phyloP scores from a whole-genome alignment of 2,888 invertebrate genomes.

The Cryptocheilus praepositus region DNA sequence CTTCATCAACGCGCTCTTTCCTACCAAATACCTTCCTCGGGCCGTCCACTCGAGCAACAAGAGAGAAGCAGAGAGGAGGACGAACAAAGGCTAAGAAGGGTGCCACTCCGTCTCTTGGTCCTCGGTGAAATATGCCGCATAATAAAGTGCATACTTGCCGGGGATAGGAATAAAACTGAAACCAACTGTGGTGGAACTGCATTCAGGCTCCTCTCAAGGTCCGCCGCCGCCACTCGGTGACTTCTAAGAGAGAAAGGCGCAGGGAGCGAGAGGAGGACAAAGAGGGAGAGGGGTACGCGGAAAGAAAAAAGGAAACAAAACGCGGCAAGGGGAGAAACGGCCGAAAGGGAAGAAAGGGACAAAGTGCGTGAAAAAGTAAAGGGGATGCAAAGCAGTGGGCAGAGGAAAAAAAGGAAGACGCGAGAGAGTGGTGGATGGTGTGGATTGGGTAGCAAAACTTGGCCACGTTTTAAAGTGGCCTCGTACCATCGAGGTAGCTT shows the following conservation, averaged over 20 bases:
- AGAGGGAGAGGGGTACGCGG: not conserved
- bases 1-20: conserved; percentile 18
- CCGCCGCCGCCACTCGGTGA: conserved; percentile 4
- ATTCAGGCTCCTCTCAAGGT: conserved; percentile 1
- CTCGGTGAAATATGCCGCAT: conserved; percentile 20
- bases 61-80: not conserved
- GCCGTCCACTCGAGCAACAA: conserved; percentile 18
- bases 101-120: conserved; percentile 7
- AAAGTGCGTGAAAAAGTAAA: conserved; percentile 9
- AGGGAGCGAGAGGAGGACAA: not conserved
- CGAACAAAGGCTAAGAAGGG: conserved; percentile 1
- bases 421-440: not conserved
- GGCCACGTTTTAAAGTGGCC: not conserved
- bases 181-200: not conserved
- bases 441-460: not conserved
- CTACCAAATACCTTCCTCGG: conserved; percentile 25
- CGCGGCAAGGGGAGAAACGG: not conserved
- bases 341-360: not conserved
- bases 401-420: not conserved
- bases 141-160: conserved; percentile 21
- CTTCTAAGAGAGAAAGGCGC: not conserved
- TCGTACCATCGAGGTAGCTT: conserved; percentile 17
- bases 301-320: not conserved
- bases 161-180: conserved; percentile 12
- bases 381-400: conserved; percentile 1